phyloP scores from a whole-genome alignment of 1,140 invertebrate genomes.

The Panulirus ornatus region DNA sequence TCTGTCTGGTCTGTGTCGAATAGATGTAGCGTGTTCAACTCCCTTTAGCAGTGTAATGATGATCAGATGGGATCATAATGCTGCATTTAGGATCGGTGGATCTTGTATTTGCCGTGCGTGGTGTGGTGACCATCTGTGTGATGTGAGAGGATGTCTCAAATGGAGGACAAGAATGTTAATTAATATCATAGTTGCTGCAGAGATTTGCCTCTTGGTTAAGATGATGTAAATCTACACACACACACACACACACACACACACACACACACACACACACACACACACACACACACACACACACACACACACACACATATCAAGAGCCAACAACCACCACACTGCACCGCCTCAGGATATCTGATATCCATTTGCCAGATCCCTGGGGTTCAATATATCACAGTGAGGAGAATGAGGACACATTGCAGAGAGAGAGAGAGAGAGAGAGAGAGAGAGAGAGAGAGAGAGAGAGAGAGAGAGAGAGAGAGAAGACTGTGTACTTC shows the following conservation, averaged over 20 bases:
- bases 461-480: neutral
- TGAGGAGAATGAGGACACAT: no score
- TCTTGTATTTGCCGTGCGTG: neutral
- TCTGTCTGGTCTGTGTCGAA: no score
- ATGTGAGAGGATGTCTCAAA: no score
- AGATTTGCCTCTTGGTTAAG: neutral
- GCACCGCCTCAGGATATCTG: no score
- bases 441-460: neutral
- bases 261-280: neutral
- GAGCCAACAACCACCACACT: neutral
- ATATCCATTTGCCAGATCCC: no score
- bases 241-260: neutral
- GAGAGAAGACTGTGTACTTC: neutral
- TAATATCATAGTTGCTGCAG: neutral
- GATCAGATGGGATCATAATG: no score
- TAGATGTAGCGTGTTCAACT: no score
- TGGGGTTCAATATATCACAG: no score
- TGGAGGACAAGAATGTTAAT: no score
- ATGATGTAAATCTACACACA: neutral
- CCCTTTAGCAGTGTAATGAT: no score
- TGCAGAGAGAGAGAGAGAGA: neutral
- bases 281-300: neutral
- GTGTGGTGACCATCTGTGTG: no score
- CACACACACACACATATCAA: neutral
- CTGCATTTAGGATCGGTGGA: no score